These are phyloP conservation scores for Natrix natrix DNA, from an alignment of 2,797 vertebrate genomes.

Conservation along the genomic window DNA sequence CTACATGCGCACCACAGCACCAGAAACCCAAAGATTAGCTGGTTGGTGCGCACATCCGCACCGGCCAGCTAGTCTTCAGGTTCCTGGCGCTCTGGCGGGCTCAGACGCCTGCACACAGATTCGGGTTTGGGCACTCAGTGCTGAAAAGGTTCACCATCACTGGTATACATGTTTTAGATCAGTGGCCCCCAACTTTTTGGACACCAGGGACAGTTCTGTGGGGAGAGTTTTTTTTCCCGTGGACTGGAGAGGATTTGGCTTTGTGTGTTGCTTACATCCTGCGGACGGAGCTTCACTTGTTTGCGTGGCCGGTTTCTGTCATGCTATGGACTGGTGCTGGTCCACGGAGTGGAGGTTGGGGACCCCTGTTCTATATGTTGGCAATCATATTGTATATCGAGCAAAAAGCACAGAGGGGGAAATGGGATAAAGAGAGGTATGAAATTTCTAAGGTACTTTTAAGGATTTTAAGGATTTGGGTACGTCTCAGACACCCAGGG, in stretches of 20 bases:
- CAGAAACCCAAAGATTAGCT: no score
- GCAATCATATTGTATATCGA: not conserved
- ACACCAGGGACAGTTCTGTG: not conserved
- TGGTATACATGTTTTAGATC: not conserved
- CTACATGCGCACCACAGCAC: no score
- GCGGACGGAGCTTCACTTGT: not conserved
- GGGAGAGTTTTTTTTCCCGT: not conserved
- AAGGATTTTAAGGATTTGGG: not conserved
- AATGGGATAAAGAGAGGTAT: not conserved
- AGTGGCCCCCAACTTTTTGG: not conserved
- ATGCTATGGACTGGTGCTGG: accelerated
- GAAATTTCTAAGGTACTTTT: not conserved
- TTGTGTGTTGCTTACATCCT: not conserved
- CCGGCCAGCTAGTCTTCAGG: no score
- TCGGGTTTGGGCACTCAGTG: no score
- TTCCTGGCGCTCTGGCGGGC: no score
- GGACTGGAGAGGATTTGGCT: accelerated
- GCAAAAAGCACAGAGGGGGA: not conserved
- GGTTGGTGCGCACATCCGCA: no score
- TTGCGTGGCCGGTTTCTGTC: no score
- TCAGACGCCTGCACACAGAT: no score
- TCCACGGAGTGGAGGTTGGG: no score
- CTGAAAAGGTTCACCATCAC: no score
- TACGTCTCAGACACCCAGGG: not conserved
- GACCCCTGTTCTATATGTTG: no score